Percentiles rank a stretch among this genome's conserved stretches.
Conservation (phyloP, 2,113 vertebrate genomes). For the Phycodurus eques region DNA sequence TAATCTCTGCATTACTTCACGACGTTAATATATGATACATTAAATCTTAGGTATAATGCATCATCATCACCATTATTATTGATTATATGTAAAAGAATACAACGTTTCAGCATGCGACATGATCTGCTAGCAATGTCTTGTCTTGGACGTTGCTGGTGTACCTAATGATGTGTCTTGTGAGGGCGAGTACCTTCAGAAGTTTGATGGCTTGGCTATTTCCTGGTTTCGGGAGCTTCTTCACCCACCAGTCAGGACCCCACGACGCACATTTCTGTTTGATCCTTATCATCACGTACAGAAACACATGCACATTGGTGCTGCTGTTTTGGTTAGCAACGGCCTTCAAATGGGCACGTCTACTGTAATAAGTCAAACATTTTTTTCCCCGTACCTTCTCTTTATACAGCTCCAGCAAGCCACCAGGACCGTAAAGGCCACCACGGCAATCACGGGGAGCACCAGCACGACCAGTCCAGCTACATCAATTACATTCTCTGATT, state of each 20-base stretch:
- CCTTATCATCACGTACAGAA: conserved; percentile 38
- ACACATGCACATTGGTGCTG: conserved; percentile 3
- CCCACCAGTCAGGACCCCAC: conserved; percentile 65
- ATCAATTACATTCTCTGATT: not conserved
- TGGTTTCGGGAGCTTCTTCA: conserved; percentile 62
- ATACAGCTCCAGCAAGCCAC: conserved; percentile 67
- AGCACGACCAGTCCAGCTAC: conserved; percentile 48
- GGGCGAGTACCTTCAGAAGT: conserved; percentile 66
- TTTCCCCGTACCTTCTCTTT: conserved; percentile 61
- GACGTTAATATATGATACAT: too few species aligned
- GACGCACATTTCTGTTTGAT: conserved; percentile 65
- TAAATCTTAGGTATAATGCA: too few species aligned
- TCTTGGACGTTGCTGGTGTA: not conserved
- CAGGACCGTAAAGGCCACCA: conserved; percentile 48
- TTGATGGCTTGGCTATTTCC: conserved; percentile 72
- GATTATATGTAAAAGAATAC: too few species aligned
- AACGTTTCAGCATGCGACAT: too few species aligned
- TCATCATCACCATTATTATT: too few species aligned
- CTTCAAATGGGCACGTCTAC: not conserved
- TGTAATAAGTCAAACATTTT: not conserved
- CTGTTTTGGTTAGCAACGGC: conserved; percentile 11
- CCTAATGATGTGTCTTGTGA: not conserved
- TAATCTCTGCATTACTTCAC: too few species aligned
- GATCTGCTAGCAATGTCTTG: too few species aligned
- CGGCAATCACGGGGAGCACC: conserved; percentile 33